Evolutionary conservation across 2,113 vertebrate species (phyloP), one percentile per base, ranked within the genome.

Genomic region (Asarcornis scutulata): DNA sequence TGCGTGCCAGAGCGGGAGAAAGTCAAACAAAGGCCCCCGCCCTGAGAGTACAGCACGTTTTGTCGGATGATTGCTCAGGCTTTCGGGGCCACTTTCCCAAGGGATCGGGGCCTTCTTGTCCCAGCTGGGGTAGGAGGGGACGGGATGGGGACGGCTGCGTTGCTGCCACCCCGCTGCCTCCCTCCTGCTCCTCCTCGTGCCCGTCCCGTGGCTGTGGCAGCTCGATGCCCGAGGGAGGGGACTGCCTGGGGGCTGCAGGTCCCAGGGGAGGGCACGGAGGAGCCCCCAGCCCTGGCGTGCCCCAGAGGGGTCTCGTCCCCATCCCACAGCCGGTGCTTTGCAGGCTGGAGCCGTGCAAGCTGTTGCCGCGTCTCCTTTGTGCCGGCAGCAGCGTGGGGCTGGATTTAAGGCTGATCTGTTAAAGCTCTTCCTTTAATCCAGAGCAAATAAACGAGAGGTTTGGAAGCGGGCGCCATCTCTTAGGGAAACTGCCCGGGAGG

Each of bases 361-460:
- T 98, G 98, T 98, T 97, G 73, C 98, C 97, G 2, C 83, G 60
- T 93, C 44, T 32, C 97, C 95, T 94, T 98, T 98, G 97, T 98
- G 66, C 92, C 0, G 2, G 60, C 75, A 97, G 68, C 96, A 77
- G 68, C 58, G 52, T 94, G 90, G 78, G 86, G 88, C 76, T 95
- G 96, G 94, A 96, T 89, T 88, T 96, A 91, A 22, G 20, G 18
- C 89, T 94, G 95, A 96, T 83, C 91, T 69, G 74, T 95, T 93
- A 89, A 91, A 92, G 94, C 97, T 90, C 82, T 63, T 76, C 91
- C 78, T 91, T 97, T 97, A 95, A 97, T 97, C 96, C 88, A 11
- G 55, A 92, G 94, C 82, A 69, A 95, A 97, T 95, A 91, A 94
- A 88, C 76, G 81, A 74, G 86, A 96, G 94, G 88, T 97, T 98